A percentile compares a stretch with the other conserved stretches of the same genome.
These are phyloP conservation scores for Cerceris rybyensis DNA, from an alignment of 2,888 invertebrate genomes.

Conservation along the genomic window DNA sequence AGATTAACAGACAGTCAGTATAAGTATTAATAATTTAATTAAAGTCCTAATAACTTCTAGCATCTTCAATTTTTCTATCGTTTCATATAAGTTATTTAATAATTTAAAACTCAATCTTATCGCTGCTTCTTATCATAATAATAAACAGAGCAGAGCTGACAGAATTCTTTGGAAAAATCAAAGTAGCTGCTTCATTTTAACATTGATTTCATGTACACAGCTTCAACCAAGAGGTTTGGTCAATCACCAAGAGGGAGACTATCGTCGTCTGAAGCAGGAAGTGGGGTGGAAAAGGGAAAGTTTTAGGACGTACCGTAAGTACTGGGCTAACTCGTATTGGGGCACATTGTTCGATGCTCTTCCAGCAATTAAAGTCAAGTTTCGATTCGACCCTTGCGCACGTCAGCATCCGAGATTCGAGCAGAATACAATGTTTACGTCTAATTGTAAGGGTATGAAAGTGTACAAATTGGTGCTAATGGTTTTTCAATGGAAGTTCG, in stretches of 20 bases:
- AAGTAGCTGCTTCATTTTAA: too few species aligned
- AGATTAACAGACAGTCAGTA: too few species aligned
- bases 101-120: too few species aligned
- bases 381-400: constrained; percentile 16
- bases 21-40: too few species aligned
- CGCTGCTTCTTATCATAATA: too few species aligned
- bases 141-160: too few species aligned
- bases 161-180: too few species aligned
- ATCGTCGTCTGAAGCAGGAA: constrained; percentile 13
- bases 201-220: neutral
- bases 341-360: constrained; percentile 56
- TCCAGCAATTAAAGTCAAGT: constrained; percentile 59
- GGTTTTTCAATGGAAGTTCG: too few species aligned
- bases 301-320: constrained; percentile 24
- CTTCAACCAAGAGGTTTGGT: neutral
- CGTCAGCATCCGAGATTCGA: constrained; percentile 7
- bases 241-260: constrained; percentile 4
- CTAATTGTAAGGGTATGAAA: neutral
- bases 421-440: neutral
- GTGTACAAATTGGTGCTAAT: too few species aligned
- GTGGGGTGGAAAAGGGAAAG: constrained; percentile 35
- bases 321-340: constrained; percentile 42
- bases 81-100: too few species aligned
- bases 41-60: too few species aligned
- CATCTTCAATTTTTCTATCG: too few species aligned